Conservation (phyloP, 1,140 invertebrate species). For the Anoplolepis gracilipes region DNA sequence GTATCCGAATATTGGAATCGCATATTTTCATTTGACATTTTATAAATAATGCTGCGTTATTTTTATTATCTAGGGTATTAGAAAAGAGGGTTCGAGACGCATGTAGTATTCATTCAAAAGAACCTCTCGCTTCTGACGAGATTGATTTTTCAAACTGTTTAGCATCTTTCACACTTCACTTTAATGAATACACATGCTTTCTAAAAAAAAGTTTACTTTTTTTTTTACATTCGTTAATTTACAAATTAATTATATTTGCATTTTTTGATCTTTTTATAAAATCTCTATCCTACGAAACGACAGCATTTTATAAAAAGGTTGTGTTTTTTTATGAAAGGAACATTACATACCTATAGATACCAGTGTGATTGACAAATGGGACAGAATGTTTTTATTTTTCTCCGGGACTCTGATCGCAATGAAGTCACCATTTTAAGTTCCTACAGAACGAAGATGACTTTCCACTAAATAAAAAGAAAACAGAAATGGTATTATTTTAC, state of each 20-base stretch:
- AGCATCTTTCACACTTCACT: neutral
- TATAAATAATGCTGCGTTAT: conserved; percentile 41
- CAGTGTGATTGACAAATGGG: conserved; percentile 37
- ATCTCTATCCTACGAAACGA: neutral
- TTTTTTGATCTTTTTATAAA: neutral
- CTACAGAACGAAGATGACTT: conserved; percentile 80
- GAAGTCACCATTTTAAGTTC: conserved; percentile 83
- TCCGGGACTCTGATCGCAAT: conserved; percentile 68
- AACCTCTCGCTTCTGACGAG: neutral
- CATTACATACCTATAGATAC: neutral
- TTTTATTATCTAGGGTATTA: conserved; percentile 16
- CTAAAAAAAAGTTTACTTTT: neutral
- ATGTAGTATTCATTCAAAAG: conserved; percentile 5
- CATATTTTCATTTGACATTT: conserved; percentile 13
- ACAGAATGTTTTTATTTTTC: conserved; percentile 70
- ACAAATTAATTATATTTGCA: neutral
- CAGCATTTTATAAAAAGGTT: neutral
- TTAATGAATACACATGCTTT: neutral
- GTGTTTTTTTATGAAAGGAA: too few species aligned
- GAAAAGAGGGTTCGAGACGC: neutral
- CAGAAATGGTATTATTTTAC: conserved; percentile 73
- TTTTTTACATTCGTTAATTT: neutral
- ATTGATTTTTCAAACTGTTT: neutral
- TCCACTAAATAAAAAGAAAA: conserved; percentile 57
- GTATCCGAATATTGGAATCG: conserved; percentile 73